phyloP scores from a whole-genome alignment of 2,888 invertebrate species.

The Fragum sueziense region DNA sequence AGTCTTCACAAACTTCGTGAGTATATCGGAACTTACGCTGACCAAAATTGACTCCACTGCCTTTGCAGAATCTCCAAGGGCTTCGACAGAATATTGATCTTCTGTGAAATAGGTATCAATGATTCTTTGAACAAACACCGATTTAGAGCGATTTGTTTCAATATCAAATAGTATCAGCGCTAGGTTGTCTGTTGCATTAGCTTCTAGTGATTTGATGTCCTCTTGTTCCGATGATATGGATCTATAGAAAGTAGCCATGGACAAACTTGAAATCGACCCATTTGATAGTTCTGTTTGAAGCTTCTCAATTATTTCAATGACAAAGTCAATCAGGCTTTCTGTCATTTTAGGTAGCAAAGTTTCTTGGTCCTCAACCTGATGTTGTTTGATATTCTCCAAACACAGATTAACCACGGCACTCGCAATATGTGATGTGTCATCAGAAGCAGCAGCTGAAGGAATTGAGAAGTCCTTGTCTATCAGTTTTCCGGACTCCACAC shows the following conservation, averaged over 20 bases:
- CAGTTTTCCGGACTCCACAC: conserved; percentile 55
- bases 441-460: conserved; percentile 44
- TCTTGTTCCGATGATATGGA: conserved; percentile 36
- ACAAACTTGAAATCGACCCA: conserved; percentile 48
- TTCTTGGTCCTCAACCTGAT: not conserved
- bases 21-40: conserved; percentile 58
- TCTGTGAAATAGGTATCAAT: conserved; percentile 45
- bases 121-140: conserved; percentile 47
- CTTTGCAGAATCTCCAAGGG: conserved; percentile 52
- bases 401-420: conserved; percentile 36
- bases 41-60: conserved; percentile 59
- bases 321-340: conserved; percentile 47
- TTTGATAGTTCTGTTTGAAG: conserved; percentile 42
- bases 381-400: conserved; percentile 32
- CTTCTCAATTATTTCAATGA: conserved; percentile 40
- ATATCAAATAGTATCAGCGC: conserved; percentile 33
- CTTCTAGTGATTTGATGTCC: conserved; percentile 47
- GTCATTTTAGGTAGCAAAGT: not conserved
- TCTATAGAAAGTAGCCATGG: conserved; percentile 57
- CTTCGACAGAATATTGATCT: conserved; percentile 13
- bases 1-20: conserved; percentile 62
- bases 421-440: conserved; percentile 37
- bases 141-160: conserved; percentile 24
- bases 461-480: conserved; percentile 51
- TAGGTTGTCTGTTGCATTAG: conserved; percentile 42